Conservation (phyloP, 2,113 vertebrate genomes). For the Prochilodus magdalenae region DNA sequence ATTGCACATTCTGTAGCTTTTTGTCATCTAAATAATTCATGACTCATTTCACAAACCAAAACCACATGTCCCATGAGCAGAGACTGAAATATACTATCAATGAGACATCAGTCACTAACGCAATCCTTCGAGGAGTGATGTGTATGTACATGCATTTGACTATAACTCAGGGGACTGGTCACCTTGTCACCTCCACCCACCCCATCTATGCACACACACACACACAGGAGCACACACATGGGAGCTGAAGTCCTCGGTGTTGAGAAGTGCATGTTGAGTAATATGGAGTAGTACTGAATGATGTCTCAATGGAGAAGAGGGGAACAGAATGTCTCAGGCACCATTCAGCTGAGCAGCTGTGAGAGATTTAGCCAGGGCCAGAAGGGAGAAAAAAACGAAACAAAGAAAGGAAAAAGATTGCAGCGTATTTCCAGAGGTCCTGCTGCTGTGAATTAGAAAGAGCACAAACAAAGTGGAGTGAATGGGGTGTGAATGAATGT, state of each 20-base stretch:
- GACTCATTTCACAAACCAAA: constrained; percentile 45
- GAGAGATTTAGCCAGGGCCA: constrained; percentile 42
- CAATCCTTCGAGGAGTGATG: not conserved
- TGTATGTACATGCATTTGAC: not conserved
- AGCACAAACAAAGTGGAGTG: constrained; percentile 38
- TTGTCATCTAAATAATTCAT: constrained; percentile 36
- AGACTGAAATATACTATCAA: constrained; percentile 10
- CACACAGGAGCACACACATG: constrained; percentile 21
- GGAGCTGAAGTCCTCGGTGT: not conserved
- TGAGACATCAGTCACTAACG: not conserved
- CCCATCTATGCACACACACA: not conserved
- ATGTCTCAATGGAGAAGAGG: constrained; percentile 34
- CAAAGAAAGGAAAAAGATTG: constrained; percentile 42
- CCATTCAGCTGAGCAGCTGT: constrained; percentile 45
- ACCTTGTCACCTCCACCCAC: too few species aligned
- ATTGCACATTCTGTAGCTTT: constrained; percentile 41
- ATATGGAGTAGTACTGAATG: constrained; percentile 29
- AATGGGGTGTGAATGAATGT: constrained; percentile 2
- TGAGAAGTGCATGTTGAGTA: constrained; percentile 18
- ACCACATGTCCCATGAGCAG: constrained; percentile 34
- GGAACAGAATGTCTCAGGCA: constrained; percentile 51
- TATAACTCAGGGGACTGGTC: not conserved
- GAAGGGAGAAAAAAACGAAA: constrained; percentile 48
- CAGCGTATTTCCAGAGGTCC: constrained; percentile 29
- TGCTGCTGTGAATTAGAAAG: constrained; percentile 23